A percentile compares a stretch with the other conserved stretches of the same genome.
phyloP scores from a whole-genome alignment of 2,113 vertebrate species.

The Pontoporia blainvillei region DNA sequence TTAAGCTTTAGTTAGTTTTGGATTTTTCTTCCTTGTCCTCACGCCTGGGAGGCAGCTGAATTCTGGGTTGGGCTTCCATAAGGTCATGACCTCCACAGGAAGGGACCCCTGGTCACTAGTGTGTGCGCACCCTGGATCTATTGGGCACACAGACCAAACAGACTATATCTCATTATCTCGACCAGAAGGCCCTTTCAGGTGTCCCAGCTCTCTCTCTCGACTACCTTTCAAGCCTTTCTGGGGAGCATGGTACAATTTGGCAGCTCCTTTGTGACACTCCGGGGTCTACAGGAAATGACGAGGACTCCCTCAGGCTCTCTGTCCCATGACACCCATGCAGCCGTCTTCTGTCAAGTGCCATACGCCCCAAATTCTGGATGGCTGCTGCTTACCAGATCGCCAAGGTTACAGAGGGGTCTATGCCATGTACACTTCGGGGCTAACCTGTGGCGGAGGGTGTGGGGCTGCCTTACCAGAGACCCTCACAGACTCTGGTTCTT shows the following conservation, averaged over 20 bases:
- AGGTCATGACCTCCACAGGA: not conserved
- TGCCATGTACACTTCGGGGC: not conserved
- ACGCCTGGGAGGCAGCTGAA: not conserved
- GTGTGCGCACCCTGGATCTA: not conserved
- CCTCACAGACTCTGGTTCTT: not conserved
- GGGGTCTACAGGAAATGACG: not conserved
- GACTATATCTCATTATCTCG: not conserved
- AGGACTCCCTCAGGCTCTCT: not conserved
- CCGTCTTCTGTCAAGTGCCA: not conserved
- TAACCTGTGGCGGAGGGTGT: not conserved
- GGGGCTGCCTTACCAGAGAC: not conserved
- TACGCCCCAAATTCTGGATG: not conserved
- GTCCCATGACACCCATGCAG: not conserved
- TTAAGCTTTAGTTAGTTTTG: constrained; percentile 44
- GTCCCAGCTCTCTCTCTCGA: not conserved
- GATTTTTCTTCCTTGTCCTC: not conserved
- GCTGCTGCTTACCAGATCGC: not conserved
- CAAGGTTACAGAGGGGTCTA: not conserved
- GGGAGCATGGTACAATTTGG: not conserved
- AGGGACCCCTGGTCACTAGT: not conserved
- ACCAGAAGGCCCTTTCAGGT: not conserved
- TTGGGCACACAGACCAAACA: not conserved
- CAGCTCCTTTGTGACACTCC: not conserved
- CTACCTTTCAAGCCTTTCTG: not conserved
- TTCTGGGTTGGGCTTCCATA: constrained; percentile 3